phyloP scores from a whole-genome alignment of 1,140 invertebrate species.

The Theocolax elegans region DNA sequence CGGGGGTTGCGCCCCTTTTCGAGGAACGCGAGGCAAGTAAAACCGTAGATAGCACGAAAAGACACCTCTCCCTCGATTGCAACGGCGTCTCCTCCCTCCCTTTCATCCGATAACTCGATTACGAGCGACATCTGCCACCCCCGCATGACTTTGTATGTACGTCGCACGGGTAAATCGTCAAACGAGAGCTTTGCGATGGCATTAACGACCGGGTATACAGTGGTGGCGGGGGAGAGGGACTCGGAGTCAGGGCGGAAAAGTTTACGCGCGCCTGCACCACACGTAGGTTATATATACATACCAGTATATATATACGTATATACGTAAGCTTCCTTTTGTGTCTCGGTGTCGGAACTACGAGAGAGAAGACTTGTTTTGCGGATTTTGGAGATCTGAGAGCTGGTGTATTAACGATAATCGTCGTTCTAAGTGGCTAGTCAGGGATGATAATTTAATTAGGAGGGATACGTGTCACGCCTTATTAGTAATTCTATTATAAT shows the following conservation, averaged over 20 bases:
- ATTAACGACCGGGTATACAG: neutral
- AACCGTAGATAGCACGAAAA: too few species aligned
- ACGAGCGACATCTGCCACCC: conserved; percentile 29
- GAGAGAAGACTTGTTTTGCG: too few species aligned
- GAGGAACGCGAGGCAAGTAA: too few species aligned
- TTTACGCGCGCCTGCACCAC: conserved; percentile 24
- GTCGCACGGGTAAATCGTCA: neutral
- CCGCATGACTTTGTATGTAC: neutral
- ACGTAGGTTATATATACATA: neutral
- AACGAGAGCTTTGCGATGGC: neutral
- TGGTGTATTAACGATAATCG: neutral
- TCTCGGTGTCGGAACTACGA: too few species aligned
- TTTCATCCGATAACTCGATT: conserved; percentile 37
- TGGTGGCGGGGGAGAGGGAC: neutral
- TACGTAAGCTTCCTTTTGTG: neutral
- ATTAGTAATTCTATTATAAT: too few species aligned
- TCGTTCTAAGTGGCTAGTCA: neutral
- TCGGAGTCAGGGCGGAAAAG: conserved; percentile 16
- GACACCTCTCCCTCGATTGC: too few species aligned
- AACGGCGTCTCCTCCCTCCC: conserved; percentile 4
- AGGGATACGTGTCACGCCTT: too few species aligned
- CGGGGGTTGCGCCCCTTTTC: neutral
- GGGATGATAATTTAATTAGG: conserved; percentile 18
- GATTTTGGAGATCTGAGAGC: neutral
- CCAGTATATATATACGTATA: neutral